These are phyloP conservation scores for Rapana venosa DNA, from an alignment of 2,888 invertebrate genomes.

Conservation along the genomic window DNA sequence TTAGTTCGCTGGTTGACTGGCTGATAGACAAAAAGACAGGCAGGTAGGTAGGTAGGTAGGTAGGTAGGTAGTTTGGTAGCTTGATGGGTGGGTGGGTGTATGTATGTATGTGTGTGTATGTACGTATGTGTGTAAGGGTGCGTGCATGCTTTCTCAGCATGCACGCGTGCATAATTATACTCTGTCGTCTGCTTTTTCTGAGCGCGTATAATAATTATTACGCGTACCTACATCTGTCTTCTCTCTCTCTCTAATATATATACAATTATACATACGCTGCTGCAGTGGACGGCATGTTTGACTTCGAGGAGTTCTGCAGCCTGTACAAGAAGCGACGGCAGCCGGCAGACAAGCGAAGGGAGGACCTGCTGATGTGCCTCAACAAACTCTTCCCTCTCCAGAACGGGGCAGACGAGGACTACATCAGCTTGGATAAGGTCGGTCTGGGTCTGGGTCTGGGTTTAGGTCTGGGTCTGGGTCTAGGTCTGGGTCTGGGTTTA, in stretches of 20 bases:
- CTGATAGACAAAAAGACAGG: too few relatives aligned
- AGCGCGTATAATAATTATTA: too few relatives aligned
- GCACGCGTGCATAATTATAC: neutral
- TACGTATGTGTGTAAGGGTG: neutral
- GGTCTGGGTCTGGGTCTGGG: neutral
- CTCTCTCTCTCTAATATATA: too few relatives aligned
- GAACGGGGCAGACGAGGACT: neutral
- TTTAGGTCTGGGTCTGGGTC: neutral
- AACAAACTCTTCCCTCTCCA: slow-evolving; percentile 31
- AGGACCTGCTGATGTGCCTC: slow-evolving; percentile 39
- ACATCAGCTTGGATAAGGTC: slow-evolving; percentile 37
- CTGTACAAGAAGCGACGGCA: slow-evolving; percentile 37
- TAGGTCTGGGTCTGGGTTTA: too few relatives aligned
- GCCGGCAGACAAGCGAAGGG: slow-evolving; percentile 35
- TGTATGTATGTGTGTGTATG: neutral
- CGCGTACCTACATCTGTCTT: neutral
- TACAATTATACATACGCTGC: neutral
- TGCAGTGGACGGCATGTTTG: slow-evolving; percentile 40
- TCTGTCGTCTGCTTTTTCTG: too few relatives aligned
- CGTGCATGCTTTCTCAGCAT: neutral
- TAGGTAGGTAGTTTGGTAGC: neutral
- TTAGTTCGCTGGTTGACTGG: too few relatives aligned
- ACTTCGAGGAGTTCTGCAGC: slow-evolving; percentile 44
- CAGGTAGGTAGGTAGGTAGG: neutral
- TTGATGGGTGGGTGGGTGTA: neutral